phyloP scores from a whole-genome alignment of 1,140 invertebrate species.

The Lerema accius region DNA sequence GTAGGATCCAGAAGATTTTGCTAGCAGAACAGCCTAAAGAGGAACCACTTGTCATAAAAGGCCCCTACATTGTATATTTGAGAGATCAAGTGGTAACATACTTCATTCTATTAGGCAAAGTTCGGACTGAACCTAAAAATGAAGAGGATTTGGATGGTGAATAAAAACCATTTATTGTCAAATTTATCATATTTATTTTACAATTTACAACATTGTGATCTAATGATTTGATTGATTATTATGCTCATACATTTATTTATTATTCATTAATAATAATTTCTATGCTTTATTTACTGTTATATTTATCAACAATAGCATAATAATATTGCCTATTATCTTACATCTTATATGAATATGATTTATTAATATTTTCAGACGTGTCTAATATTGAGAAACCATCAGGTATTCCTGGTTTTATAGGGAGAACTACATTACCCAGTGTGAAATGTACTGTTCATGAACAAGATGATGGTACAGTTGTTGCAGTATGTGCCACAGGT shows the following conservation, averaged over 20 bases:
- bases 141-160: slow-evolving; percentile 87
- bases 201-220: slow-evolving; percentile 1
- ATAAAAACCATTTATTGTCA: slow-evolving; percentile 15
- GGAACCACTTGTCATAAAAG: slow-evolving; percentile 93
- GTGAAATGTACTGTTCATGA: slow-evolving; percentile 90
- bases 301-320: neutral
- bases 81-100: slow-evolving; percentile 90
- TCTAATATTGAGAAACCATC: slow-evolving; percentile 85
- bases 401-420: slow-evolving; percentile 84
- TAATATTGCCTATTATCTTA: neutral
- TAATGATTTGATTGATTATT: slow-evolving; percentile 9
- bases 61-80: slow-evolving; percentile 93
- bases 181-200: slow-evolving; percentile 8
- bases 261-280: too few species aligned
- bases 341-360: slow-evolving; percentile 2
- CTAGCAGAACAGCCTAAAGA: slow-evolving; percentile 87
- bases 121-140: slow-evolving; percentile 64
- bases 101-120: slow-evolving; percentile 89
- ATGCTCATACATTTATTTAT: too few species aligned
- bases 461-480: slow-evolving; percentile 96
- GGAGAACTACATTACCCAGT: slow-evolving; percentile 71
- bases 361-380: slow-evolving; percentile 84
- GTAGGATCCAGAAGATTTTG: slow-evolving; percentile 89
- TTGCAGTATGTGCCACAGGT: slow-evolving; percentile 92
- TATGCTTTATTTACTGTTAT: too few species aligned